phyloP scores from a whole-genome alignment of 2,888 invertebrate genomes.

The Capitulum mitella region DNA sequence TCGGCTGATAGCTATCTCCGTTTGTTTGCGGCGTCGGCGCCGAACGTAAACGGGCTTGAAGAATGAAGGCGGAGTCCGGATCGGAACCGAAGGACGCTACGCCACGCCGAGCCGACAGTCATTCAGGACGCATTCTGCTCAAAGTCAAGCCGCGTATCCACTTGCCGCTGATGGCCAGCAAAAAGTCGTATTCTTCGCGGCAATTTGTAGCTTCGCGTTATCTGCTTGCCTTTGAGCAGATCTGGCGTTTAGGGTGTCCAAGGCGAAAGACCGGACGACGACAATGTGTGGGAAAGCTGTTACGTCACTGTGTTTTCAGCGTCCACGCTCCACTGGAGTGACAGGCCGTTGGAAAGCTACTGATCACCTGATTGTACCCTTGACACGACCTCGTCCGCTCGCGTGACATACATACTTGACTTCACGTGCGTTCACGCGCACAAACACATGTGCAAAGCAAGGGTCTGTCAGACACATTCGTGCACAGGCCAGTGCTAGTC shows the following conservation, averaged over 20 bases:
- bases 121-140: neutral
- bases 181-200: slow-evolving; percentile 1
- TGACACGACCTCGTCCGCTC: neutral
- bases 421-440: too few relatives aligned
- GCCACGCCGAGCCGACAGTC: neutral
- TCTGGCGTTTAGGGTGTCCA: neutral
- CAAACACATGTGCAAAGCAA: too few relatives aligned
- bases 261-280: neutral
- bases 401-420: too few relatives aligned
- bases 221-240: neutral
- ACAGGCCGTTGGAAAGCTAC: neutral
- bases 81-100: neutral
- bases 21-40: neutral
- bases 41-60: neutral
- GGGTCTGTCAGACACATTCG: too few relatives aligned
- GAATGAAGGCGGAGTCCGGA: neutral
- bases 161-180: neutral
- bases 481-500: too few relatives aligned
- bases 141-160: neutral
- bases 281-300: slow-evolving; percentile 13
- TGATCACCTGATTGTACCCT: neutral
- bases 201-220: neutral
- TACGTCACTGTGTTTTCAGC: slow-evolving; percentile 8
- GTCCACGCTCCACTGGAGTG: neutral
- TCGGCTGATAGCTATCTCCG: neutral